Conservation (phyloP, 2,888 invertebrate genomes). For the Galerucella nymphaeae region DNA sequence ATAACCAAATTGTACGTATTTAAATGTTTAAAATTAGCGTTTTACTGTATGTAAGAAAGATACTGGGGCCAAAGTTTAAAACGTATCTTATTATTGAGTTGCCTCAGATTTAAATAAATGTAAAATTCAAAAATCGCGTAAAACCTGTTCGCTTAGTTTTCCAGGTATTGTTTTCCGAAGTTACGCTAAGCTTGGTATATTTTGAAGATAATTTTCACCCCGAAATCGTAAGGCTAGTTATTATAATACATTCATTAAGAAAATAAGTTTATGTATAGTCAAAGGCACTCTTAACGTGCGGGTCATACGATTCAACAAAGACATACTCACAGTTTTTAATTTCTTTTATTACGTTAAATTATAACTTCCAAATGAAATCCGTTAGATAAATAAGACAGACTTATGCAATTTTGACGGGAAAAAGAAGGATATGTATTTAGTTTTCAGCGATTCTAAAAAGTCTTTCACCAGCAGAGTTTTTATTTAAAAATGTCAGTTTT, state of each 20-base stretch:
- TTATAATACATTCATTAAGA: background rate
- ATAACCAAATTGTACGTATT: slow-evolving; percentile 48
- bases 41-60: slow-evolving; percentile 50
- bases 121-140: background rate
- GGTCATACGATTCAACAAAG: too few species aligned
- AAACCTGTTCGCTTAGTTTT: background rate
- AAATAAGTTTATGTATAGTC: background rate
- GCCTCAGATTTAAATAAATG: slow-evolving; percentile 56
- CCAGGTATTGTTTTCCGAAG: background rate
- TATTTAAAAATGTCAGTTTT: too few species aligned
- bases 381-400: too few species aligned
- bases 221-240: background rate
- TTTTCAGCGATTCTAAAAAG: too few species aligned
- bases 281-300: too few species aligned
- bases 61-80: slow-evolving; percentile 62
- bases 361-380: too few species aligned
- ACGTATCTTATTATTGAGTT: slow-evolving; percentile 61
- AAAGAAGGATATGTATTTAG: too few species aligned
- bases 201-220: background rate
- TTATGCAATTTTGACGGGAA: too few species aligned
- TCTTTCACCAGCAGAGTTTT: too few species aligned
- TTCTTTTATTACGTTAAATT: too few species aligned
- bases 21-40: slow-evolving; percentile 48
- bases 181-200: background rate
- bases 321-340: too few species aligned